phyloP scores from a whole-genome alignment of 2,797 vertebrate species.

The Amniataba percoides region DNA sequence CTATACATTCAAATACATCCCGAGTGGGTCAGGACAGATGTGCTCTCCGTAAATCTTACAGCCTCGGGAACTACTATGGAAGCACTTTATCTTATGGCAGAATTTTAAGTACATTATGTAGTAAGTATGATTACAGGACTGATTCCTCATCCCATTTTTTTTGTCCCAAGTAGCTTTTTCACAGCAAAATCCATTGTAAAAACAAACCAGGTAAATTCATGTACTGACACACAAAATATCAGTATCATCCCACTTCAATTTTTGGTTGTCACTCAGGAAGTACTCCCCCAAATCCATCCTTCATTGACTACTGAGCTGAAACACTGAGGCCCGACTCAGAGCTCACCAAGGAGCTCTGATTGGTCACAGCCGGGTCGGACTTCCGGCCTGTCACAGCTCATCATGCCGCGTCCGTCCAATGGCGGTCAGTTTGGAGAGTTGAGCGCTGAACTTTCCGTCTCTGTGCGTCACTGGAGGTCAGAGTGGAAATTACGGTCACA shows the following conservation, averaged over 20 bases:
- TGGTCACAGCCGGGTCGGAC: constrained; percentile 35
- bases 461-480: constrained; percentile 89
- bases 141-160: constrained; percentile 6
- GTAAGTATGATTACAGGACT: constrained; percentile 17
- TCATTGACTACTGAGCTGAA: constrained; percentile 42
- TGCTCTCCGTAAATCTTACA: constrained; percentile 46
- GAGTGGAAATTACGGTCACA: constrained; percentile 41
- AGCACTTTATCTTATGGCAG: constrained; percentile 53
- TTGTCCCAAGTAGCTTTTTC: constrained; percentile 14
- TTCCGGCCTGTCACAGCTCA: constrained; percentile 87
- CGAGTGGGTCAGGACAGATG: constrained; percentile 58
- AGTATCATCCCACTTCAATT: constrained; percentile 40
- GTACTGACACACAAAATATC: constrained; percentile 31
- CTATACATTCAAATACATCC: constrained; percentile 55
- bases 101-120: constrained; percentile 37
- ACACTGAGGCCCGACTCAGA: constrained; percentile 39
- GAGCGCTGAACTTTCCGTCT: constrained; percentile 91
- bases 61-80: constrained; percentile 51
- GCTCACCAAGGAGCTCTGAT: constrained; percentile 41
- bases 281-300: constrained; percentile 42
- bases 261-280: constrained; percentile 36
- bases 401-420: constrained; percentile 87
- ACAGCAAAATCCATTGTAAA: constrained; percentile 18
- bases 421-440: constrained; percentile 92
- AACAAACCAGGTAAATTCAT: constrained; percentile 42